Evolutionary conservation across 2,113 vertebrate species (phyloP), one percentile per base, ranked within the genome.

Genomic region (Limnothrissa miodon): DNA sequence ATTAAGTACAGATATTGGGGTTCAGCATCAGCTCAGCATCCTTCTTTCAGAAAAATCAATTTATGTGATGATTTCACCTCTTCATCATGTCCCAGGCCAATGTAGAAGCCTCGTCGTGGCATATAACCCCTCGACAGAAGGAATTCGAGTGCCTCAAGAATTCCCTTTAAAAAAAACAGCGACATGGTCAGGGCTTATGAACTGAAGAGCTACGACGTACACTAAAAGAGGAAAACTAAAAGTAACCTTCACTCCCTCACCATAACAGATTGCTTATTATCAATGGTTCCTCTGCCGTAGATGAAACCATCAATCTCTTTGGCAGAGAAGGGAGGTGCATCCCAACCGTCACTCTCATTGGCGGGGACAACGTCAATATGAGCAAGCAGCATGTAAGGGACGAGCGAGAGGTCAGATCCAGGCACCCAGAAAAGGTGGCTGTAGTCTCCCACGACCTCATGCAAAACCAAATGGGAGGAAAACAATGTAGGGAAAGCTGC

Each of bases 301-400:
- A 99, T 97, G 90, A 97, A 98, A n/a, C 96, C 97, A 82, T 96
- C 90, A 0, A 89, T 93, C 87, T 98, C 97, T 83, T 95, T 74
- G 48, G 95, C 98, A 80, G 97, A 99, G 92, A 99, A 99, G 0
- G 97, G 98, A 4, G 97, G 97, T 0, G 94, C 95, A 0, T 97
- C 93, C 97, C 98, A 99, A 80, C 95, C 96, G 48, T 97, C 92
- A 0, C 89, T 88, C 86, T 94, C 94, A 8, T 92, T 19, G 79
- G 96, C 97, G 13, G 98, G 97, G 2, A 99, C 97, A 46, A 99
- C 97, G 29, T 99, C 98, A 39, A 96, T 94, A 92, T 99, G 98
- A 48, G 98, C 96, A 81, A 97, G 87, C 51, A 99, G 93, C 94
- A 99, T 92, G 83, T 98, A 99, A 0, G 98, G 97, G 80, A 91